phyloP scores from a whole-genome alignment of 2,113 vertebrate genomes.

The Vimba vimba region DNA sequence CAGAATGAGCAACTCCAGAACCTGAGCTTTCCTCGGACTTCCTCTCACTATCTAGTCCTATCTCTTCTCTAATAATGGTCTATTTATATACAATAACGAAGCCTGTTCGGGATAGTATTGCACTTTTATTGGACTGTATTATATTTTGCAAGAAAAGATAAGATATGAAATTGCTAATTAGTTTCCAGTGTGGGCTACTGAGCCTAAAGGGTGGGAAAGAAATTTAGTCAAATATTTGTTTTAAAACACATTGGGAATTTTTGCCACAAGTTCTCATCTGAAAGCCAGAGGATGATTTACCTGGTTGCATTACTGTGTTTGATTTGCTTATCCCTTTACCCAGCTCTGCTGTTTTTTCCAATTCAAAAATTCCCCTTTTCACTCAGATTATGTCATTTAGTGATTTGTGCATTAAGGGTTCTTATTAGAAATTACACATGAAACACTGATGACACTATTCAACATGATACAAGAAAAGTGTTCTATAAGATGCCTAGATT shows the following conservation, averaged over 20 bases:
- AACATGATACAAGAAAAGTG: not conserved
- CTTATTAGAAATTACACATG: not conserved
- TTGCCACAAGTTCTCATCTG: not conserved
- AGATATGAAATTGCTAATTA: not conserved
- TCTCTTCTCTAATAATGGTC: not conserved
- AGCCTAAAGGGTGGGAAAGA: not conserved
- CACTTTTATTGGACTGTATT: not conserved
- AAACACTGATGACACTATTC: not conserved
- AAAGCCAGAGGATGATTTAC: conserved; percentile 8
- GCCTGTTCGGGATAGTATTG: not conserved
- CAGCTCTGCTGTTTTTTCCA: conserved; percentile 33
- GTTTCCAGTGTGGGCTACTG: not conserved
- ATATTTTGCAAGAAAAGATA: not conserved
- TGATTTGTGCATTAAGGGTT: not conserved
- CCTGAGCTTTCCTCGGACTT: not conserved
- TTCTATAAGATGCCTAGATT: not conserved
- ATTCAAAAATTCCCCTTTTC: not conserved
- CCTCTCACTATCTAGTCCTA: conserved; percentile 32
- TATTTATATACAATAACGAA: conserved; percentile 8
- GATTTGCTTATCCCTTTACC: not conserved
- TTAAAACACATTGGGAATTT: not conserved
- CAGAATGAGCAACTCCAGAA: conserved; percentile 23
- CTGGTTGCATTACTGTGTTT: conserved; percentile 10
- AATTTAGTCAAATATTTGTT: not conserved
- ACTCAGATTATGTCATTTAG: not conserved